Evolutionary conservation across 2,888 invertebrate species (phyloP), one percentile per base, ranked within the genome.

Genomic region (Hartigia nigra): DNA sequence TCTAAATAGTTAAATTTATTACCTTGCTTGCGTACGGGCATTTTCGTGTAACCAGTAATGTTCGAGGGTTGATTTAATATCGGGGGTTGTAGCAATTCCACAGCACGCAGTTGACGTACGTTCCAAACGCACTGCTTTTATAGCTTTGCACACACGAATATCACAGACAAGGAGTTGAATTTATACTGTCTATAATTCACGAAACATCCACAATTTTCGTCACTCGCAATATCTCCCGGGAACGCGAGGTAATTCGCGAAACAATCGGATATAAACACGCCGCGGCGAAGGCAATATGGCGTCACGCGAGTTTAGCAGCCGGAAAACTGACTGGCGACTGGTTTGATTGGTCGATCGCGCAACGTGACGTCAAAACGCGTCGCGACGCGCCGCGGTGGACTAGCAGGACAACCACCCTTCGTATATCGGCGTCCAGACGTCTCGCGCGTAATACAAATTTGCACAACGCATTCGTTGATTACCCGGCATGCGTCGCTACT

Each of bases 11-110:
- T 83, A 86, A 89, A 88, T 91, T 90, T 92, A 92, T 93, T 92
- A 95, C 95, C 95, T 95, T 95, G 95, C 93, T 95, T 95, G 92
- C 95, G 94, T 92, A 95, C 95, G 92, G 95, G 95, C 95, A 95
- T 95, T 92, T 92, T 89, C 76, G 79, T 78, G 79, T 79, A 31
- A 31, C 31, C 70, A 74, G 69, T 74, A 75, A 79, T 79, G 36
- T 76, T 70, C 69, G 39, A 75, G 79, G 79, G 79, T 79, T 74
- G 79, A 74, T 76, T 74, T 69, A 55, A 37, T 14, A 69, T 55
- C 37, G 37, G 77, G 77, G 78, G 78, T 77, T 37, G 75, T 69
- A n/a, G n/a, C 76, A 82, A 80, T 78, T 76, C 12, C 76, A 81
- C 80, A 32, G 70, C 74, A 70, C 77, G 76, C 74, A 82, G 79